phyloP scores from a whole-genome alignment of 2,888 invertebrate genomes.

The Rhopalosiphum nymphaeae region DNA sequence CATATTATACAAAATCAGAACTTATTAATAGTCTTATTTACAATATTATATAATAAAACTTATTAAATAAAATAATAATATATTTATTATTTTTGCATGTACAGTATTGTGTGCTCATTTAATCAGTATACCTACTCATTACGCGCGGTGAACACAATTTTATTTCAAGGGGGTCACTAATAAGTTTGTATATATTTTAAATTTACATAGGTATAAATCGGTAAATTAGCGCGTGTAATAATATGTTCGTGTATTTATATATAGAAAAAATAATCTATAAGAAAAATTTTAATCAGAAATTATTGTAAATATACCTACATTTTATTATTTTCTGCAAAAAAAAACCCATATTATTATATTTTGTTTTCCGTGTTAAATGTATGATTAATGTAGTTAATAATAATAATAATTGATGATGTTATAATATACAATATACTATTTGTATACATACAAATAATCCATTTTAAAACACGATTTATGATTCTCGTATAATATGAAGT shows the following conservation, averaged over 20 bases:
- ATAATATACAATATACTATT: neutral
- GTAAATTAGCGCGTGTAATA: neutral
- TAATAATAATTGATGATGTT: neutral
- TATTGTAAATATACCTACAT: neutral
- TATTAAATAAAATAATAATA: neutral
- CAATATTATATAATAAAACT: too few species aligned
- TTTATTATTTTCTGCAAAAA: neutral
- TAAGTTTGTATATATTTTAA: neutral
- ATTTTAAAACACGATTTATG: neutral
- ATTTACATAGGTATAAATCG: neutral
- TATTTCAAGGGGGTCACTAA: neutral
- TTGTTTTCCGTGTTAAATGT: neutral
- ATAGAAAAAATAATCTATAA: neutral
- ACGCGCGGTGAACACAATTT: neutral
- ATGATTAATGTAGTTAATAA: neutral
- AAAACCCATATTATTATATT: neutral
- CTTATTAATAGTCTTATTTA: neutral
- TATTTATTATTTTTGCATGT: too few species aligned
- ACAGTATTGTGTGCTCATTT: too few species aligned
- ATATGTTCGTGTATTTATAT: neutral
- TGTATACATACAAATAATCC: neutral
- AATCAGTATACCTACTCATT: neutral
- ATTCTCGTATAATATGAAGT: neutral
- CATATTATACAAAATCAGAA: neutral
- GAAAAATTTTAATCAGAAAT: neutral